A percentile compares a stretch with the other conserved stretches of the same genome.
Conservation (phyloP, 1,140 invertebrate species). For the Euura lappo region DNA sequence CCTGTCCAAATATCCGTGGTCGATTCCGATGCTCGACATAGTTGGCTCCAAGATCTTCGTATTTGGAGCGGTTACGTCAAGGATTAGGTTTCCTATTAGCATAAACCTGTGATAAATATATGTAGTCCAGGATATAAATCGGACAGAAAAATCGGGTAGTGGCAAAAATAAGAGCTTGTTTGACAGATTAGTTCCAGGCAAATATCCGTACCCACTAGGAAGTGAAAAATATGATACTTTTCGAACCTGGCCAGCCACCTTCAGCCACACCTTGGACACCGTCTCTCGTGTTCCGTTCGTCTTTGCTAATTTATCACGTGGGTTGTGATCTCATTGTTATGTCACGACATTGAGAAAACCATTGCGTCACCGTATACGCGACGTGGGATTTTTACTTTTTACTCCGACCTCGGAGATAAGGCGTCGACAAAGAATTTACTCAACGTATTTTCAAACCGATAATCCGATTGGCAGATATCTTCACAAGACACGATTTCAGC, state of each 20-base stretch:
- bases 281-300: not conserved
- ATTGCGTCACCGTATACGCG: not conserved
- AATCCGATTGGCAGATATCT: no score
- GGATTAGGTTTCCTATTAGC: conserved; percentile 16
- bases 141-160: not conserved
- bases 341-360: conserved; percentile 1
- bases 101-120: conserved; percentile 19
- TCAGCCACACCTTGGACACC: not conserved
- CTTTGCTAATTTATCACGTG: conserved; percentile 8
- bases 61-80: conserved; percentile 6
- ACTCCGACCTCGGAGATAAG: not conserved
- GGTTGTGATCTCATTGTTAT: conserved; percentile 11
- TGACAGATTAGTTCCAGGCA: not conserved
- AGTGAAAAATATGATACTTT: not conserved
- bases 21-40: no score
- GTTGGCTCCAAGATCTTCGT: no score
- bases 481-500: no score
- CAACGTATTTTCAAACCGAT: no score
- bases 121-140: not conserved
- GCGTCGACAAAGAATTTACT: no score
- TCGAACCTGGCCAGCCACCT: not conserved
- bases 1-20: no score
- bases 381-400: not conserved
- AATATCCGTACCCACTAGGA: not conserved
- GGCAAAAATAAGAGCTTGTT: not conserved